phyloP scores from a whole-genome alignment of 2,888 invertebrate species.

The Lathronympha strigana region DNA sequence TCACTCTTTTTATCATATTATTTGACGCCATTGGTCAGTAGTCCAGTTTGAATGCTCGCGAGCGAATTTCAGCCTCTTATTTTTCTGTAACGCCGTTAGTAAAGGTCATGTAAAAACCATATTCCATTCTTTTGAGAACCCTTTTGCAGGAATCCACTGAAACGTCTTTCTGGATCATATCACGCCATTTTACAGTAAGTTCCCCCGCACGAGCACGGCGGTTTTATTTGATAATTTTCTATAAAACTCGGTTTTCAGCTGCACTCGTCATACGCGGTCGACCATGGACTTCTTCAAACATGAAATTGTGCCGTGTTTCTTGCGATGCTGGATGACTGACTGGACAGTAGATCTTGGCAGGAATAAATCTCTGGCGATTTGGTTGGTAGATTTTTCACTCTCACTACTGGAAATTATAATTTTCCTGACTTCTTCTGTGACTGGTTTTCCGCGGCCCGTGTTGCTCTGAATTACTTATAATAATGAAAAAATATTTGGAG shows the following conservation, averaged over 20 bases:
- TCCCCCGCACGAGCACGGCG: background rate
- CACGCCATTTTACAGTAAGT: slow-evolving; percentile 26
- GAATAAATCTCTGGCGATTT: background rate
- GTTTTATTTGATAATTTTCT: background rate
- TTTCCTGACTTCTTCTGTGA: no score
- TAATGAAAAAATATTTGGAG: no score
- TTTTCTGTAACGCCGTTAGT: no score
- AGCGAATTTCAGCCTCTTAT: no score
- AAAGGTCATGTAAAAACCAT: background rate
- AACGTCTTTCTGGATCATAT: slow-evolving; percentile 1
- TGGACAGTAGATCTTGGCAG: background rate
- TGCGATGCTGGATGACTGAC: background rate
- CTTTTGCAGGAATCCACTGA: background rate
- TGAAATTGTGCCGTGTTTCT: background rate
- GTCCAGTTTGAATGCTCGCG: no score
- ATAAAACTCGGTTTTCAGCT: background rate
- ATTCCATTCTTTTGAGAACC: slow-evolving; percentile 1
- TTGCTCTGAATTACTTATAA: no score
- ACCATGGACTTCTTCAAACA: background rate
- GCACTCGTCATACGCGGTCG: background rate
- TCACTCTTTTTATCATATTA: background rate
- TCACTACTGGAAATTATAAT: background rate
- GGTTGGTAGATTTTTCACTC: slow-evolving; percentile 28
- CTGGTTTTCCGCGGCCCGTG: no score
- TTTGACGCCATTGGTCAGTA: background rate